These are phyloP conservation scores for Tetranychus cinnabarinus DNA, from an alignment of 1,140 invertebrate species.

Conservation along the genomic window DNA sequence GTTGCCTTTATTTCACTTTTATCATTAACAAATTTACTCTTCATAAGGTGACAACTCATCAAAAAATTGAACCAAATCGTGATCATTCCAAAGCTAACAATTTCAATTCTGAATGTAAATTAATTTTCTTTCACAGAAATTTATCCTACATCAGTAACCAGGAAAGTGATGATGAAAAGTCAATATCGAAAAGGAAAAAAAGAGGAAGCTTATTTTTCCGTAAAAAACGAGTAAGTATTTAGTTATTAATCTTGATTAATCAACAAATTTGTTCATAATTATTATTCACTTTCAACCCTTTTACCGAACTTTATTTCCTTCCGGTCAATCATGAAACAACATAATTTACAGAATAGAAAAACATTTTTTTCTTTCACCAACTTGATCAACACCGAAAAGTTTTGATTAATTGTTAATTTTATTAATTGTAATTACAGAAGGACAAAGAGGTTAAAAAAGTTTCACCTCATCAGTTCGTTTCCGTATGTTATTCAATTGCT, in stretches of 20 bases:
- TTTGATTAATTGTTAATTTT: conserved; percentile 3
- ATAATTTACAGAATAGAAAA: too few species aligned
- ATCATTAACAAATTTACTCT: too few species aligned
- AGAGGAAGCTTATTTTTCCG: conserved; percentile 59
- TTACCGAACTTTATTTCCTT: too few species aligned
- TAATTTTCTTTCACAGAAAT: conserved; percentile 2
- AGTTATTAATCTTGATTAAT: not conserved
- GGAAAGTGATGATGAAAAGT: conserved; percentile 38
- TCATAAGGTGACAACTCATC: too few species aligned
- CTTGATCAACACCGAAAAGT: not conserved
- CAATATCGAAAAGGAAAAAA: conserved; percentile 57
- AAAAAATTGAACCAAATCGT: too few species aligned
- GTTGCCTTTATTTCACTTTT: too few species aligned
- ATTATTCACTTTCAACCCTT: too few species aligned
- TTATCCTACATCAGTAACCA: conserved; percentile 6
- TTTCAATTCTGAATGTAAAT: too few species aligned
- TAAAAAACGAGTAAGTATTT: conserved; percentile 44
- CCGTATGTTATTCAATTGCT: conserved; percentile 39
- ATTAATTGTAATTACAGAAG: conserved; percentile 26
- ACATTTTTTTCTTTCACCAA: not conserved
- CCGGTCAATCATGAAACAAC: too few species aligned
- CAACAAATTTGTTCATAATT: not conserved
- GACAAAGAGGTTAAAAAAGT: conserved; percentile 23
- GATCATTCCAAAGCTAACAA: too few species aligned
- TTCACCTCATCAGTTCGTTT: conserved; percentile 48